phyloP scores from a whole-genome alignment of 2,888 invertebrate genomes.

The Melitaea athalia region DNA sequence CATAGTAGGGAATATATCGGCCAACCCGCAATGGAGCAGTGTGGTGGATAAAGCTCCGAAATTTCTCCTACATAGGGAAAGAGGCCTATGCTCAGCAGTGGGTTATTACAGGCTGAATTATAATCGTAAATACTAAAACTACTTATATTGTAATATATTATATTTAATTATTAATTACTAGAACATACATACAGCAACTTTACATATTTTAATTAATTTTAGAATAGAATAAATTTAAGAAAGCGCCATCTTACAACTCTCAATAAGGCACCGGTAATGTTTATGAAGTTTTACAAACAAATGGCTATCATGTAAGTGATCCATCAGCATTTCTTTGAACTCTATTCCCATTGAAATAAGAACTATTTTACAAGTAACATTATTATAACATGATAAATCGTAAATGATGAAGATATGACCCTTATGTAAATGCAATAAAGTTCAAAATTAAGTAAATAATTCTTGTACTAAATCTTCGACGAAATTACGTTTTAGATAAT shows the following conservation, averaged over 20 bases:
- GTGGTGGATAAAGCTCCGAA: too few species aligned
- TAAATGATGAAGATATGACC: not conserved
- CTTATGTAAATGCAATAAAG: not conserved
- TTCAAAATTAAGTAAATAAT: slow-evolving; percentile 7
- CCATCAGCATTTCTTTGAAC: slow-evolving; percentile 28
- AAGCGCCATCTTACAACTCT: slow-evolving; percentile 39
- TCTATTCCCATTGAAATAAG: slow-evolving; percentile 12
- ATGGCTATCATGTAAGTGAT: slow-evolving; percentile 41
- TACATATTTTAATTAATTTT: not conserved
- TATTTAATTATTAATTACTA: too few species aligned
- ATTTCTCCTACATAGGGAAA: too few species aligned
- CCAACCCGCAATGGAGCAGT: too few species aligned
- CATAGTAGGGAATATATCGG: too few species aligned
- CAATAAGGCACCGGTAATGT: slow-evolving; percentile 43
- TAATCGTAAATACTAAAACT: too few species aligned
- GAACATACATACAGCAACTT: too few species aligned
- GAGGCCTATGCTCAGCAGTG: too few species aligned
- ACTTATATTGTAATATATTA: too few species aligned
- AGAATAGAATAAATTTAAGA: not conserved
- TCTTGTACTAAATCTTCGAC: slow-evolving; percentile 17
- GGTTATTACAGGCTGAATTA: too few species aligned
- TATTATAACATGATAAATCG: not conserved
- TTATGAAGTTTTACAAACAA: slow-evolving; percentile 46
- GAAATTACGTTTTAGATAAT: slow-evolving; percentile 23
- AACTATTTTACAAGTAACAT: slow-evolving; percentile 18